Evolutionary conservation across 2,888 invertebrate species (phyloP), one percentile per base, ranked within the genome.

Genomic region (Altica lythri): DNA sequence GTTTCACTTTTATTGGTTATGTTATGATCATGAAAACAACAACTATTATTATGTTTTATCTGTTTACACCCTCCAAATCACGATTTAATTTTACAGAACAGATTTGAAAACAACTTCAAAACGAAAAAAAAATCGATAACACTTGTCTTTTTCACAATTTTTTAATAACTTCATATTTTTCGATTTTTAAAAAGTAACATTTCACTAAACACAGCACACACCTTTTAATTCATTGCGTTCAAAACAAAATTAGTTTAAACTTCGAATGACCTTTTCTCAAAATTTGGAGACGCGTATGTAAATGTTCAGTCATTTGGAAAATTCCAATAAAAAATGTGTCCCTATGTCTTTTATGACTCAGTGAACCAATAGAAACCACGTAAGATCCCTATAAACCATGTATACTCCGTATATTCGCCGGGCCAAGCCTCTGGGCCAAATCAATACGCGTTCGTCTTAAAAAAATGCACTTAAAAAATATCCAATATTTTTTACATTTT

Each of bases 231-330:
- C 60, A 54, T 60, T 47, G 51, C 57, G 63, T 63, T 49, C 40
- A 30, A 54, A 55, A 50, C 42, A 56, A 40, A 56, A 57, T 34
- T 34, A 59, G 58, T 54, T 53, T 59, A 61, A 60, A 61, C 60
- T 66, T 66, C 59, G 58, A 64, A 63, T 63, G 65, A 65, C 59
- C 66, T 69, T 72, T 75, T 75, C 72, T 68, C 67, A 74, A 75
- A 75, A 69, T 74, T 74, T 71, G 67, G 66, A 75, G 72, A 73
- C 72, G 75, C 74, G 72, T 74, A 73, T 71, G 72, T 73, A 72
- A 70, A 70, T 72, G 74, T 73, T 79, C 81, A 79, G 80, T 81
- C 79, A 78, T 80, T 82, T 81, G 83, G 83, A 83, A 83, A 83
- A 82, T 83, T 83, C 80, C 82, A 77, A 81, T 71, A 72, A 75